These are phyloP conservation scores for Corbicula japonica DNA, from an alignment of 2,888 invertebrate genomes.

Conservation along the genomic window DNA sequence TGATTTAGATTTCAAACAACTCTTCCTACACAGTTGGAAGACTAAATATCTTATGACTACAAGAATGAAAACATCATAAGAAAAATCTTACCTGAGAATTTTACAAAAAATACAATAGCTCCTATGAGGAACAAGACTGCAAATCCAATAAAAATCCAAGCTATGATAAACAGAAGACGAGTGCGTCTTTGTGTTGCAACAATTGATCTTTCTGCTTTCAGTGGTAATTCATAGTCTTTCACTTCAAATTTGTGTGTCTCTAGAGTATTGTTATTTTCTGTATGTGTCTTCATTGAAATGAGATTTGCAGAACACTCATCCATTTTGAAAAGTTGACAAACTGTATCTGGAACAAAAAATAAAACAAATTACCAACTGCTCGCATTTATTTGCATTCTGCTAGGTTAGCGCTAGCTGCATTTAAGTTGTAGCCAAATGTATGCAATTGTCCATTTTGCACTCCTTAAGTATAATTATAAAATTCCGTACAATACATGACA, in stretches of 20 bases:
- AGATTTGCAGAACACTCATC: constrained; percentile 37
- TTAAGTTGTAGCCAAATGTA: too few relatives aligned
- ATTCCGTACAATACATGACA: too few relatives aligned
- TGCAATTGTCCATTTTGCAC: too few relatives aligned
- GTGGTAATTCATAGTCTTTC: constrained; percentile 32
- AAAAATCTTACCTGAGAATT: constrained; percentile 31
- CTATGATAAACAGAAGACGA: constrained; percentile 28
- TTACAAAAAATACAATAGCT: constrained; percentile 34
- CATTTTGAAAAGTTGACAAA: constrained; percentile 8
- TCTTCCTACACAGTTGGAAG: too few relatives aligned
- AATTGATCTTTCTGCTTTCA: constrained; percentile 15
- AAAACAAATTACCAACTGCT: too few relatives aligned
- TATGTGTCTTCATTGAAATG: constrained; percentile 38
- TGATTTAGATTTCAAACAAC: too few relatives aligned
- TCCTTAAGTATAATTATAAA: too few relatives aligned
- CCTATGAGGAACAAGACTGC: constrained; percentile 31
- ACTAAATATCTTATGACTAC: too few relatives aligned
- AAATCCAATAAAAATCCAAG: constrained; percentile 26
- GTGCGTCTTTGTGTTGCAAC: background rate
- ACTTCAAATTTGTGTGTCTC: constrained; percentile 39
- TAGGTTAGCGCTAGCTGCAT: too few relatives aligned
- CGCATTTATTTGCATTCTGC: too few relatives aligned
- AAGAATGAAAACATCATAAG: too few relatives aligned
- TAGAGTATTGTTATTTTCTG: constrained; percentile 51
- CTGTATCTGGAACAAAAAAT: too few relatives aligned